Base-by-base conservation (phyloP, 2,113 vertebrate genomes). In the Hoplias malabaricus region DNA sequence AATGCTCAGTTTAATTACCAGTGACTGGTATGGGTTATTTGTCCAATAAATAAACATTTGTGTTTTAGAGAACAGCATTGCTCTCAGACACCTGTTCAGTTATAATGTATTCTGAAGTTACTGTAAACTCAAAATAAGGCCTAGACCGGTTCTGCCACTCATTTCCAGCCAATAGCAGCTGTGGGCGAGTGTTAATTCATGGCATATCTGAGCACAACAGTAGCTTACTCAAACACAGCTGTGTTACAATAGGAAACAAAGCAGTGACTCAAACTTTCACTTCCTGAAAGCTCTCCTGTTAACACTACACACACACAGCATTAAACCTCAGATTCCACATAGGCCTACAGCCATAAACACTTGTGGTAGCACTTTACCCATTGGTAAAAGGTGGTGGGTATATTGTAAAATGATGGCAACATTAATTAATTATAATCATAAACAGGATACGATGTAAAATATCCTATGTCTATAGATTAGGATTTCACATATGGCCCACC, bases 221-320 rank as follows among this genome's bases (percentile, higher is more conserved):
- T 57, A 50, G 27, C n/a, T 48, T 78, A 46, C 36, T 46, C 63
- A 77, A 80, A 83, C 73, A 80, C 82, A 83, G 78, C 82, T 83
- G 73, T 53, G 69, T 73, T 82, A 74, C 75, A 81, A 54, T 21
- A 69, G 73, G 67, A 71, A 82, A 69, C 75, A 29, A n/a, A 29
- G 46, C 50, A 48, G 62, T 34, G 31, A 43, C 19, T 21, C 23
- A 63, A 66, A 62, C 63, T 72, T 67, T 77, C 34, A 80, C 53
- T 80, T 83, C 75, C 38, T 2, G 2, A 42, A 38, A 42, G 43
- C 27, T 19, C 10, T 57, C 42, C 53, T 75, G 27, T 59, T 68
- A 67, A 62, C n/a, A 48, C 48, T 66, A 11, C 19, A 66, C 57
- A 72, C 48, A 69, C 36, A 69, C 42, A 68, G 43, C 14, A n/a